These are phyloP conservation scores for Platichthys stellatus DNA, from an alignment of 2,113 vertebrate species.

Conservation along the genomic window DNA sequence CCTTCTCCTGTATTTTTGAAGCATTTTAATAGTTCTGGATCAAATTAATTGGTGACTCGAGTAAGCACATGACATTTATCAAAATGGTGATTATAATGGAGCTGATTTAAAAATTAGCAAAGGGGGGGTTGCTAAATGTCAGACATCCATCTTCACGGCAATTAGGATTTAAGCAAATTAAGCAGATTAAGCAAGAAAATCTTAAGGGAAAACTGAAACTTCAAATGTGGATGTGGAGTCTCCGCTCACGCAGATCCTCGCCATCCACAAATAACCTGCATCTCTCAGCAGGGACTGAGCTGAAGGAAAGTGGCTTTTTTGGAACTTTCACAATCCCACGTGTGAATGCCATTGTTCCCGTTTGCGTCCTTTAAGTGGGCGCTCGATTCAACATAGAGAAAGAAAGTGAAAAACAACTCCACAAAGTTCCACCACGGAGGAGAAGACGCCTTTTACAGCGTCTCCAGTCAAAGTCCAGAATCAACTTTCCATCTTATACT, in stretches of 20 bases:
- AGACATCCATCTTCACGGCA: conserved; percentile 28
- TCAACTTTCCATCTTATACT: neutral
- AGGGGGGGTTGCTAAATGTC: conserved; percentile 5
- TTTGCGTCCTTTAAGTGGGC: conserved; percentile 5
- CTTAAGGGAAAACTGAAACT: neutral
- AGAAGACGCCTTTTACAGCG: neutral
- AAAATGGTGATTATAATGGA: conserved; percentile 24
- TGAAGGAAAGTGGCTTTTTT: neutral
- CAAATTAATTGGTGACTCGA: conserved; percentile 1
- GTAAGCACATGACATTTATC: conserved; percentile 13
- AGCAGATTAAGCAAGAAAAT: too few species aligned
- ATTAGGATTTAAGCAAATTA: conserved; percentile 29
- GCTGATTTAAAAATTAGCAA: conserved; percentile 2
- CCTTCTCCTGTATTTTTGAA: neutral
- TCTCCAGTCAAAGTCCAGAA: too few species aligned
- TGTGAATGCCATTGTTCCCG: neutral
- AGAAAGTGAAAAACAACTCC: neutral
- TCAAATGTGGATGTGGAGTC: neutral
- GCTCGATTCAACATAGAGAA: neutral
- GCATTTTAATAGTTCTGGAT: neutral
- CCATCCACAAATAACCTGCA: neutral
- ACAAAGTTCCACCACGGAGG: conserved; percentile 1
- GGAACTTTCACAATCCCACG: conserved; percentile 18
- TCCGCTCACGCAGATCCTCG: too few species aligned
- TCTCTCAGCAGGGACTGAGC: neutral